These are phyloP conservation scores for Philopotamus ludificatus DNA, from an alignment of 1,140 invertebrate genomes.

Conservation along the genomic window DNA sequence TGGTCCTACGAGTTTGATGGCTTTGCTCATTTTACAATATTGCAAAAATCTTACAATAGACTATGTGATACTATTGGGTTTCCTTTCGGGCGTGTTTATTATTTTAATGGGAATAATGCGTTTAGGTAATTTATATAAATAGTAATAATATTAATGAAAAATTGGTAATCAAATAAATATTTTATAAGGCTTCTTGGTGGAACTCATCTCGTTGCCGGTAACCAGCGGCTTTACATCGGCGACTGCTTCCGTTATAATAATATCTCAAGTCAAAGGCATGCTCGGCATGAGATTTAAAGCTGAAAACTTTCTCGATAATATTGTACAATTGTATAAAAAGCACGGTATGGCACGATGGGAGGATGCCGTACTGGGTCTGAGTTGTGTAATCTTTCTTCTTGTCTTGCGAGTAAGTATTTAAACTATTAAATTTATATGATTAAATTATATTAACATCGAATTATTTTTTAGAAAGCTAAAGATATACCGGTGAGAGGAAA, in stretches of 20 bases:
- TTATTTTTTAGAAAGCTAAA: conserved; percentile 63
- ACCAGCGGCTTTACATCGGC: conserved; percentile 92
- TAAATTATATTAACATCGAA: background rate
- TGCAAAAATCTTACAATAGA: conserved; percentile 68
- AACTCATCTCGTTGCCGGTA: conserved; percentile 90
- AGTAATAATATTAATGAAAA: background rate
- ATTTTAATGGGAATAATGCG: conserved; percentile 75
- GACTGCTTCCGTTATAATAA: conserved; percentile 86
- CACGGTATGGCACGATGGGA: conserved; percentile 55
- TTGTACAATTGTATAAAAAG: conserved; percentile 61
- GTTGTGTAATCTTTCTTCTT: conserved; percentile 65
- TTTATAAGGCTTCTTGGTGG: conserved; percentile 82
- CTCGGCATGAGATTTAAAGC: conserved; percentile 71
- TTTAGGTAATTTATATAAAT: conserved; percentile 58
- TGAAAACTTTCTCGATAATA: conserved; percentile 60
- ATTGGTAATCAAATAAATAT: background rate
- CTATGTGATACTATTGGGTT: conserved; percentile 76
- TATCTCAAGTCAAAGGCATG: conserved; percentile 84
- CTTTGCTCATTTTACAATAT: conserved; percentile 74
- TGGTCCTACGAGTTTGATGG: conserved; percentile 84
- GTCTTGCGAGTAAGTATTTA: conserved; percentile 60
- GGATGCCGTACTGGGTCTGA: conserved; percentile 66
- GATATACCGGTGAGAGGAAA: conserved; percentile 56
- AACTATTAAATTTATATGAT: background rate
- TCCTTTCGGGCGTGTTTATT: conserved; percentile 74